These are phyloP conservation scores for Drosophila persimilis DNA, from an alignment of 1,140 invertebrate species.

Conservation along the genomic window DNA sequence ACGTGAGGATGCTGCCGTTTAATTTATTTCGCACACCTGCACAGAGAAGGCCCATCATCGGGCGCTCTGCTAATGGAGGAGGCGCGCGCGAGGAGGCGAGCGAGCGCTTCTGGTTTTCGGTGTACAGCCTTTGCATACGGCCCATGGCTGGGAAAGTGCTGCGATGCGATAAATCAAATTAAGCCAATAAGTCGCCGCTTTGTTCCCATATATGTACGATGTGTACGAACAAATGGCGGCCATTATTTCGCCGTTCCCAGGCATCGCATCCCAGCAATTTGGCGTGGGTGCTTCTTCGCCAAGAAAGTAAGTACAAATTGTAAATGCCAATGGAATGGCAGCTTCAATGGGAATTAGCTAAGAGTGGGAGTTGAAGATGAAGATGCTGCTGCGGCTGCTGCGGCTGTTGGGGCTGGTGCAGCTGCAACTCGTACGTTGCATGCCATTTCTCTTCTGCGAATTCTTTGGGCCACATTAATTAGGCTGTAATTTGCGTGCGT, in stretches of 20 bases:
- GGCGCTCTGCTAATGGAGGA: constrained; percentile 34
- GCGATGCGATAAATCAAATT: constrained; percentile 67
- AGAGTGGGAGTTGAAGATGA: constrained; percentile 7
- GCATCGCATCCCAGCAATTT: constrained; percentile 34
- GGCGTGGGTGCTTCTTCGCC: constrained; percentile 30
- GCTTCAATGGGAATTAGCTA: constrained; percentile 9
- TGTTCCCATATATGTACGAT: constrained; percentile 47
- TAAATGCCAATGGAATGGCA: constrained; percentile 27
- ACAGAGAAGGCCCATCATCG: constrained; percentile 14
- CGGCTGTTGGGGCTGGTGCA: constrained; percentile 15
- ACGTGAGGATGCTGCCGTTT: constrained; percentile 63
- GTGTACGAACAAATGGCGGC: constrained; percentile 7
- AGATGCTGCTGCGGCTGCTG: constrained; percentile 27
- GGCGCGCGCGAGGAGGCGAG: background rate
- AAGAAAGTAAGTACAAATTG: constrained; percentile 44
- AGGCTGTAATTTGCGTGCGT: constrained; percentile 77
- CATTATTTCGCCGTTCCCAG: constrained; percentile 60
- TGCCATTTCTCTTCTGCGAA: constrained; percentile 54
- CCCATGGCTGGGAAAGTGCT: constrained; percentile 49
- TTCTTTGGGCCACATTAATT: constrained; percentile 70
- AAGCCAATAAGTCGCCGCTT: constrained; percentile 63
- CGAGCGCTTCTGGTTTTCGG: constrained; percentile 62
- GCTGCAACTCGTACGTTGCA: constrained; percentile 3
- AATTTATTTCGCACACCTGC: constrained; percentile 80
- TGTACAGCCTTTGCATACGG: constrained; percentile 59